A percentile compares a stretch with the other conserved stretches of the same genome.
Evolutionary conservation across 2,113 vertebrate species (phyloP).

Genomic region (Panthera leo): DNA sequence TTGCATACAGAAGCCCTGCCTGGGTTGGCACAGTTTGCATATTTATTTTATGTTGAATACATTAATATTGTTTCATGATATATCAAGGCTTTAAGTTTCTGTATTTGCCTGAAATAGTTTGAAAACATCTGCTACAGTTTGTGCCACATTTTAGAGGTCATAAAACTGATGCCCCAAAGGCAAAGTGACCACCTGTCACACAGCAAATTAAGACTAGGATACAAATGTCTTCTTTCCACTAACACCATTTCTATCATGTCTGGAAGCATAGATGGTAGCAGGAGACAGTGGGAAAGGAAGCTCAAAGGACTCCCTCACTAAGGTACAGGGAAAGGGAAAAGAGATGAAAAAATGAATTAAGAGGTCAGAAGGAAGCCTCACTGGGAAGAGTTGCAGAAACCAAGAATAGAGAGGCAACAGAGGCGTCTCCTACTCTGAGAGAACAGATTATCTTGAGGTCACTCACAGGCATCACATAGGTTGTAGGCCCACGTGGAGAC

Average conservation of each 20-base stretch:
- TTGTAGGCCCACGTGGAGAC: slow-evolving; percentile 73
- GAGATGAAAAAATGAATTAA: not conserved
- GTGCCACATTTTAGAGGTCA: not conserved
- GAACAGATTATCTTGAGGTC: not conserved
- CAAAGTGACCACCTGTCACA: not conserved
- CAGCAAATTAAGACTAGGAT: not conserved
- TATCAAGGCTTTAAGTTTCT: not conserved
- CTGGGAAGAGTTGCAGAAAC: not conserved
- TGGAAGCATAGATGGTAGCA: not conserved
- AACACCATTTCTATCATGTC: not conserved
- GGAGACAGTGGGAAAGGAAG: not conserved
- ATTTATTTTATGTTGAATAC: not conserved
- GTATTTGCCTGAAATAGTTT: not conserved
- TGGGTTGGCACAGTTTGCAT: not conserved
- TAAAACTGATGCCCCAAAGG: not conserved
- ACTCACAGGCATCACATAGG: slow-evolving; percentile 35
- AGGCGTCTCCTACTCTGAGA: not conserved
- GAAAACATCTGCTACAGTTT: not conserved
- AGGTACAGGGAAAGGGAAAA: not conserved
- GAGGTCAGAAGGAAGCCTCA: not conserved
- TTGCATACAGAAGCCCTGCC: not conserved
- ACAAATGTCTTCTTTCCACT: not conserved
- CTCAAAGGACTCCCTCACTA: not conserved
- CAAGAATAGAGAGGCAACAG: not conserved
- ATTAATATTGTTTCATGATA: not conserved